These are phyloP conservation scores for Strix uralensis DNA, from an alignment of 2,113 vertebrate genomes.

Conservation along the genomic window DNA sequence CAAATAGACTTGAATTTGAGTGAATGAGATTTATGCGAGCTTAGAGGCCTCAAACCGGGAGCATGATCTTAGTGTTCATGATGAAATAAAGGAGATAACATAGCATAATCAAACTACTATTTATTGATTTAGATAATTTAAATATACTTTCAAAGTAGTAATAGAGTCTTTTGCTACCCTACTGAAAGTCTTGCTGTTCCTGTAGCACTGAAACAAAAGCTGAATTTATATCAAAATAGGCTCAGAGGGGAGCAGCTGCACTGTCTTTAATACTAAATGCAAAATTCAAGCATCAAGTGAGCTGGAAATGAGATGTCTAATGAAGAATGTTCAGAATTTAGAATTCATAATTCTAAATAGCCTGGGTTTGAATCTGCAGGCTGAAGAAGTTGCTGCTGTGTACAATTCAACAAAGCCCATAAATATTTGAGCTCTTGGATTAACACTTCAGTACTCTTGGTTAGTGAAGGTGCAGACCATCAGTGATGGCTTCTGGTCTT, in stretches of 20 bases:
- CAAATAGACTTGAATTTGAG: background rate
- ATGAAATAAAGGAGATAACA: background rate
- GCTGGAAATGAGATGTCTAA: background rate
- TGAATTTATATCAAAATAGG: background rate
- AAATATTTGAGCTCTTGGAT: background rate
- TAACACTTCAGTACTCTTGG: background rate
- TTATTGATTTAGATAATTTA: background rate
- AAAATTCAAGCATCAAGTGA: background rate
- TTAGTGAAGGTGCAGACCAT: background rate
- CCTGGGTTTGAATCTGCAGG: background rate
- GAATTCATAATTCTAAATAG: background rate
- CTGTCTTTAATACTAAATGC: background rate
- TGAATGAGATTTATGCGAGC: background rate
- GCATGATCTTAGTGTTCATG: background rate
- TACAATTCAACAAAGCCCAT: background rate
- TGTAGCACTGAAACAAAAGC: background rate
- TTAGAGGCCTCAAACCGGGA: background rate
- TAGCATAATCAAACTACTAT: too few relatives aligned
- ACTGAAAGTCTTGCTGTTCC: background rate
- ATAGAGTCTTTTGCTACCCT: background rate
- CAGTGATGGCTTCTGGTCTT: background rate
- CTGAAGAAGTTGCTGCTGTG: background rate
- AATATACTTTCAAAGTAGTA: background rate
- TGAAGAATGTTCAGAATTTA: background rate
- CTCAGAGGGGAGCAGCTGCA: background rate